Evolutionary conservation across 2,797 vertebrate species (phyloP).

Genomic region (Chelonia mydas): DNA sequence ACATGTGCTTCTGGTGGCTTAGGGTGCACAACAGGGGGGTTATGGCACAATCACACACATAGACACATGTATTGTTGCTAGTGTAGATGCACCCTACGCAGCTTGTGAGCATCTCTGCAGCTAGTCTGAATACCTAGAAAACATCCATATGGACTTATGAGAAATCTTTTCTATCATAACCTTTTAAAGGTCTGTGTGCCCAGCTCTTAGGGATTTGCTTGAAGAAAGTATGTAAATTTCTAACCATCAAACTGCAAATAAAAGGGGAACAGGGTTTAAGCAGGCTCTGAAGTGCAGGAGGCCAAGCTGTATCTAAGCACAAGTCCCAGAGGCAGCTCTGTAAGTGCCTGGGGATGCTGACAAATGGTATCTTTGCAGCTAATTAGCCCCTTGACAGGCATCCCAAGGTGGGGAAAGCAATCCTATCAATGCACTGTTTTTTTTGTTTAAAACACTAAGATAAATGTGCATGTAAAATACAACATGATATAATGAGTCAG

Average conservation of each 20-base stretch:
- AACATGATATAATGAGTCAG: neutral
- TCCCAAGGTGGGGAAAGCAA: neutral
- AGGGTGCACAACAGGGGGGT: neutral
- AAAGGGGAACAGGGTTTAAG: neutral
- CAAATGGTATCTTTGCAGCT: neutral
- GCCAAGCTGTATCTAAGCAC: neutral
- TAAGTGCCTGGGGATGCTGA: neutral
- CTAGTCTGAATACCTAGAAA: neutral
- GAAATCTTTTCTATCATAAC: conserved; percentile 7
- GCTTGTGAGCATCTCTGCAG: neutral
- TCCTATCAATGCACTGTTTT: neutral
- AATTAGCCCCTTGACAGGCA: neutral
- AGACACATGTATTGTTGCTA: neutral
- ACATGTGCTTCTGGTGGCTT: neutral
- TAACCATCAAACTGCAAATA: neutral
- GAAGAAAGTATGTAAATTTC: neutral
- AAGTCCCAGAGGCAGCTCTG: neutral
- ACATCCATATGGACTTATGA: neutral
- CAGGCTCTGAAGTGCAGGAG: neutral
- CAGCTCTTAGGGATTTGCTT: neutral
- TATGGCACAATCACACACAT: neutral
- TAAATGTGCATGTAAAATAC: neutral
- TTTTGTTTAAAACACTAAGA: conserved; percentile 2
- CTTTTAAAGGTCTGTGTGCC: conserved; percentile 13
- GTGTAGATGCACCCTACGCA: neutral